Evolutionary conservation across 2,888 invertebrate genomes (phyloP).

Genomic region (Lasioglossum morio): DNA sequence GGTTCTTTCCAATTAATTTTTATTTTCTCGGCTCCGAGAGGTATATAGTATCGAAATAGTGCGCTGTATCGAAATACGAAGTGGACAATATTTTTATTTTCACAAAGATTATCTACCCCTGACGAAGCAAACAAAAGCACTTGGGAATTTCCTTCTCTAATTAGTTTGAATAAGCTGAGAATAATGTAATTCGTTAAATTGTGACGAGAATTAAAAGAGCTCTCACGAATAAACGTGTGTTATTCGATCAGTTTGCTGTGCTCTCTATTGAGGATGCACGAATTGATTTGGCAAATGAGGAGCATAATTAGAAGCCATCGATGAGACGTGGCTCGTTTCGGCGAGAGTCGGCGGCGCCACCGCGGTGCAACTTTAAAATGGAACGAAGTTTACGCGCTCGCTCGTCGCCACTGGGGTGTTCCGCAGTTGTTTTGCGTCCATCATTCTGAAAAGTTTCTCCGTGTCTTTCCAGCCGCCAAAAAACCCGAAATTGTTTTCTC

Average conservation of each 20-base stretch:
- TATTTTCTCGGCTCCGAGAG: not conserved
- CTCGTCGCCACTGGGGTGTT: not conserved
- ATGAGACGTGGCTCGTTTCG: not conserved
- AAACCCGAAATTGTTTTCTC: conserved; percentile 31
- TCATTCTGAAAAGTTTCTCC: conserved; percentile 48
- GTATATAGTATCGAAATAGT: not conserved
- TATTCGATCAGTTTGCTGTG: too few relatives aligned
- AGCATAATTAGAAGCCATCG: not conserved
- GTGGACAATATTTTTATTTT: too few relatives aligned
- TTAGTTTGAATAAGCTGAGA: too few relatives aligned
- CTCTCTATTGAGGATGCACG: not conserved
- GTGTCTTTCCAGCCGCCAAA: conserved; percentile 26
- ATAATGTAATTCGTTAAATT: too few relatives aligned
- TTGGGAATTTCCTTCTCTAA: too few relatives aligned
- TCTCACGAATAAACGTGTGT: too few relatives aligned
- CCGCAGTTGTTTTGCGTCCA: conserved; percentile 56
- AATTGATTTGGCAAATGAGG: not conserved
- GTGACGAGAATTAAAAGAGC: not conserved
- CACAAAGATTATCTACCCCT: too few relatives aligned
- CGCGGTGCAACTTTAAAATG: conserved; percentile 24
- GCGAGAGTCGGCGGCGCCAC: not conserved
- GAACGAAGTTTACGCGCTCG: conserved; percentile 33
- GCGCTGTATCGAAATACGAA: too few relatives aligned
- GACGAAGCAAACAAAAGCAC: too few relatives aligned
- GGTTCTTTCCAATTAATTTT: not conserved